phyloP scores from a whole-genome alignment of 2,888 invertebrate genomes.

The Bursaphelenchus okinawaensis region DNA sequence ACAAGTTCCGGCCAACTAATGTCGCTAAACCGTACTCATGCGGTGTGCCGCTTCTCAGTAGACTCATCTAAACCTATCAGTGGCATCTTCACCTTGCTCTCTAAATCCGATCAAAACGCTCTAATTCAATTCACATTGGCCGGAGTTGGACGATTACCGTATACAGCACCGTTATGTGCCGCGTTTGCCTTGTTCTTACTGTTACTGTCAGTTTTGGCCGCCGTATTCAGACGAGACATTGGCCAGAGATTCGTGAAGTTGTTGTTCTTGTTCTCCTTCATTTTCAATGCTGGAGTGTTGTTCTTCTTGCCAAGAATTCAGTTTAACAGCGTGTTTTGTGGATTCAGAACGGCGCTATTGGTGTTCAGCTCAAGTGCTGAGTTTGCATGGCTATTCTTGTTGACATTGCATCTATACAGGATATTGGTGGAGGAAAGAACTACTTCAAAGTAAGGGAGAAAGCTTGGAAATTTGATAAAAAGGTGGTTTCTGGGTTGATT shows the following conservation, averaged over 20 bases:
- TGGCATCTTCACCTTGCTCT: conserved; percentile 45
- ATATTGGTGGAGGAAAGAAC: conserved; percentile 40
- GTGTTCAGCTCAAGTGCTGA: conserved; percentile 40
- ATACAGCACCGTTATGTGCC: conserved; percentile 36
- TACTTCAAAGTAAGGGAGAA: conserved; percentile 30
- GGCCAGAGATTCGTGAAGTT: conserved; percentile 28
- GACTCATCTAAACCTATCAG: neutral
- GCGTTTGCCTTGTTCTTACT: conserved; percentile 41
- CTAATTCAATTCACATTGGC: conserved; percentile 22
- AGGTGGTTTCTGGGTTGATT: too few relatives aligned
- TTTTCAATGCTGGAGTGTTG: conserved; percentile 38
- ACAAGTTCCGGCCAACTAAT: conserved; percentile 30
- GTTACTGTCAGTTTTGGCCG: conserved; percentile 33
- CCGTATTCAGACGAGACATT: conserved; percentile 30
- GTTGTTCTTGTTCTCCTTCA: conserved; percentile 38
- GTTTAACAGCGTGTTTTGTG: conserved; percentile 44
- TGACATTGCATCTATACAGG: conserved; percentile 31
- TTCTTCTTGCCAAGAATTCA: conserved; percentile 40
- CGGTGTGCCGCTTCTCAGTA: conserved; percentile 38
- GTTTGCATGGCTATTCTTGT: conserved; percentile 53
- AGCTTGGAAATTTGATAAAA: too few relatives aligned
- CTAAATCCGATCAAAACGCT: conserved; percentile 28
- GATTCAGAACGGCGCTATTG: conserved; percentile 45
- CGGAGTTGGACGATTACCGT: conserved; percentile 22
- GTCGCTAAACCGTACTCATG: conserved; percentile 50